Evolutionary conservation across 1,140 invertebrate genomes (phyloP), one percentile per base, ranked within the genome.

Genomic region (Maconellicoccus hirsutus): DNA sequence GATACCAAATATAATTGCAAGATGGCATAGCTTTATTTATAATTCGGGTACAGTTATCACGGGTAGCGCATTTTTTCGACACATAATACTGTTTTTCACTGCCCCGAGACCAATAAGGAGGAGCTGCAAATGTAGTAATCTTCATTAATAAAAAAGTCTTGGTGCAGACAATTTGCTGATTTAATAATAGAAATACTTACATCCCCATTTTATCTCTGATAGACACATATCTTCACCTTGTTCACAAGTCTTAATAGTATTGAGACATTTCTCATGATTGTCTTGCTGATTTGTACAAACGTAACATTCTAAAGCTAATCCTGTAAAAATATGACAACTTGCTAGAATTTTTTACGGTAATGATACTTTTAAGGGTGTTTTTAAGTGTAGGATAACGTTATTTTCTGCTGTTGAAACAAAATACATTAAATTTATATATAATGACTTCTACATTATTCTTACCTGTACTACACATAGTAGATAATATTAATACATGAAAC

Each of bases 1-100:
- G 87, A 77, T 97, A 99, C 93, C 94, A 98, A 77, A 98, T 93
- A 77, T 96, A 86, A 21, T 93, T 93, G 78, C 96, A 98, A 73
- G 86, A 83, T 14, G 83, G 81, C 85, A 92, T 91, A 74, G 87
- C 86, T 22, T 81, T 80, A 70, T 82, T 82, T 74, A 89, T 83
- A 71, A 84, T 85, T 72, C 81, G 80, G 71, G 89, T 85, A 80
- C 96, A 99, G 71, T 87, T 83, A 6, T 86, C 84, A 78, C 88
- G 88, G 12, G 87, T 89, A 16, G 92, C 86, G 84, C 96, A 98
- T 29, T 84, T 81, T 81, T 98, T 98, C 0, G 92, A 93, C 25
- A 98, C 87, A 77, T 94, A 98, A 81, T 90, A 94, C 75, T 98
- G 94, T 78, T 98, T 96, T 66, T 90, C 85, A 6, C 93, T 93